Evolutionary conservation across 2,888 invertebrate genomes (phyloP).

Genomic region (Tyria jacobaeae): DNA sequence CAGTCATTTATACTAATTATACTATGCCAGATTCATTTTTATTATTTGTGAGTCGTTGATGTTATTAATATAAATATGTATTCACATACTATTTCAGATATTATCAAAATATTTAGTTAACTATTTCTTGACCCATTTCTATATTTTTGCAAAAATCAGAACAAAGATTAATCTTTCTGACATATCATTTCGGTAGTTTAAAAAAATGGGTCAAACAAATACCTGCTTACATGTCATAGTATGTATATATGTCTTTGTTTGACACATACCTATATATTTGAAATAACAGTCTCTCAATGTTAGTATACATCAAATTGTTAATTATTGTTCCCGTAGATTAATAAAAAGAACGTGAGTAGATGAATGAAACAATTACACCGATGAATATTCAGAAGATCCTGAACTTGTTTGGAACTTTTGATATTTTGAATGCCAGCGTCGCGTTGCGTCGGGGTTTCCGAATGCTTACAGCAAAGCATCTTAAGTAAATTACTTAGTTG

Average conservation of each 20-base stretch:
- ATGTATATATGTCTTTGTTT: too few species aligned
- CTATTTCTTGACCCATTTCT: too few species aligned
- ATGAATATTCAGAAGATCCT: constrained; percentile 62
- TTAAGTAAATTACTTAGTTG: constrained; percentile 70
- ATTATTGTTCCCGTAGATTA: constrained; percentile 43
- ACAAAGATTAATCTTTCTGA: too few species aligned
- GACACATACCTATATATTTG: too few species aligned
- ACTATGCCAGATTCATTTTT: too few species aligned
- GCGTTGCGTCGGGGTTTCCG: constrained; percentile 38
- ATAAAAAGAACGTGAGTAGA: constrained; percentile 49
- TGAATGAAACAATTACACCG: constrained; percentile 53
- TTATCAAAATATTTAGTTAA: too few species aligned
- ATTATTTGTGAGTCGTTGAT: too few species aligned
- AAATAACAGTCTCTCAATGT: constrained; percentile 22
- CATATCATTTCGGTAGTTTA: constrained; percentile 21
- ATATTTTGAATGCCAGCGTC: constrained; percentile 57
- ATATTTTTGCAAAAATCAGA: too few species aligned
- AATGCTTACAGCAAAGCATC: constrained; percentile 62
- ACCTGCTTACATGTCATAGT: too few species aligned
- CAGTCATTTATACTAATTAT: too few species aligned
- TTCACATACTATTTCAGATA: too few species aligned
- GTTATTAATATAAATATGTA: too few species aligned
- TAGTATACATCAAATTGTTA: constrained; percentile 28
- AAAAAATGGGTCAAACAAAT: constrained; percentile 30
- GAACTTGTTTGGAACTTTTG: constrained; percentile 54